A percentile compares a stretch with the other conserved stretches of the same genome.
Conservation (phyloP, 1,140 invertebrate genomes). For the Akabosia matsudoensis region DNA sequence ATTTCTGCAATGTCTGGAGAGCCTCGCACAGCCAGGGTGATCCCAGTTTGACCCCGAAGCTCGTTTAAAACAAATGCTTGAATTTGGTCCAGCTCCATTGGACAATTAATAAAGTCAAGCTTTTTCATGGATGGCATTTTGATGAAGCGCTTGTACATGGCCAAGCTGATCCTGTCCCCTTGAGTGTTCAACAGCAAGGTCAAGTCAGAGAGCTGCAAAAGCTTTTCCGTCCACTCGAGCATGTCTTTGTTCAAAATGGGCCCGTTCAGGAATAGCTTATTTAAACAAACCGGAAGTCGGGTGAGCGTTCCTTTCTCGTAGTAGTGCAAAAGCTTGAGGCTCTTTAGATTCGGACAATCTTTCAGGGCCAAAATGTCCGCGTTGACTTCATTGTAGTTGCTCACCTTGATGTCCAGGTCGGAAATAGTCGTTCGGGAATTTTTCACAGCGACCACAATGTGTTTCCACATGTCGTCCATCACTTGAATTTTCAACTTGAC, state of each 20-base stretch:
- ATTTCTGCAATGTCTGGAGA: background rate
- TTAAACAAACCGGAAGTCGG: background rate
- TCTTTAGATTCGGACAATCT: background rate
- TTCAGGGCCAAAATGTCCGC: background rate
- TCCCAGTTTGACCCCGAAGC: background rate
- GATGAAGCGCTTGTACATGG: conserved; percentile 22
- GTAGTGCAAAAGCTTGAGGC: conserved; percentile 5
- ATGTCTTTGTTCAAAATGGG: conserved; percentile 1
- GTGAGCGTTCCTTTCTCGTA: background rate
- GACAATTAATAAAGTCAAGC: conserved; percentile 21
- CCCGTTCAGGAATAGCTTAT: background rate
- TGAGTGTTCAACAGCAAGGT: conserved; percentile 13
- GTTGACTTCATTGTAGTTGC: background rate
- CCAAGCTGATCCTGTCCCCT: conserved; percentile 17
- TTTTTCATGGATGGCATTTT: conserved; percentile 19
- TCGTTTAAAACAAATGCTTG: background rate
- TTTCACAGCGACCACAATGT: background rate
- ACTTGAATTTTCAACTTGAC: background rate
- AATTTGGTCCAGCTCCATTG: conserved; percentile 20
- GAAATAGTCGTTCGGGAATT: background rate
- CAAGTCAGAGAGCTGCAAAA: background rate
- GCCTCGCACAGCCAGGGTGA: background rate
- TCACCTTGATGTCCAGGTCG: background rate
- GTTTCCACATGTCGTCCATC: conserved; percentile 15
- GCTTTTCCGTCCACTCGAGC: background rate